Evolutionary conservation across 1,140 invertebrate genomes (phyloP).

Genomic region (Zeugodacus cucurbitae): DNA sequence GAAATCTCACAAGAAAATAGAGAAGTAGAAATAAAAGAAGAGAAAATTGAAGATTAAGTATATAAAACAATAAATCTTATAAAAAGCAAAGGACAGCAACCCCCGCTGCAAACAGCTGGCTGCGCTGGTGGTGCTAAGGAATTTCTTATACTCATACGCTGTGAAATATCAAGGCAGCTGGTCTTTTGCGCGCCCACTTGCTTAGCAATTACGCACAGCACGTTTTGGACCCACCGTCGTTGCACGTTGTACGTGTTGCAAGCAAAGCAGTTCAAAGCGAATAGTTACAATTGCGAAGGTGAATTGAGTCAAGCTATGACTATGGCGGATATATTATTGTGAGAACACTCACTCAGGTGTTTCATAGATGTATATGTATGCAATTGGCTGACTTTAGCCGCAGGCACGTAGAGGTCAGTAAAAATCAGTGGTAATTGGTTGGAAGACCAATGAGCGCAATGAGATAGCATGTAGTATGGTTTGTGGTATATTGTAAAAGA

Average conservation of each 20-base stretch:
- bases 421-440: slow-evolving; percentile 17
- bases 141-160: not conserved
- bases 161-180: not conserved
- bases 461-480: not conserved
- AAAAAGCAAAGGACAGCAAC: not conserved
- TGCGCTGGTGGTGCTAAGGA: not conserved
- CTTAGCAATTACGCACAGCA: not conserved
- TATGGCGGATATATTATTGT: not conserved
- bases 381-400: not conserved
- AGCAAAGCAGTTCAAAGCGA: not conserved
- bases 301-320: not conserved
- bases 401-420: not conserved
- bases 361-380: not conserved
- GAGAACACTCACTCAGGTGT: not conserved
- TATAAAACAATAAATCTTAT: slow-evolving; percentile 26
- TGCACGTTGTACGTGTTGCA: not conserved
- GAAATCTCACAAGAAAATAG: not conserved
- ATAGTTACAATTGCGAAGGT: not conserved
- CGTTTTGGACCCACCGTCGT: slow-evolving; percentile 6
- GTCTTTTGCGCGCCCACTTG: not conserved
- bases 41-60: not conserved
- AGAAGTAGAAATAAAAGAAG: not conserved
- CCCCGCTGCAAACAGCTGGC: not conserved
- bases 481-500: too few species aligned
- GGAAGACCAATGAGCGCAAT: not conserved